These are phyloP conservation scores for Halictus ligatus DNA, from an alignment of 2,888 invertebrate genomes.

Conservation along the genomic window DNA sequence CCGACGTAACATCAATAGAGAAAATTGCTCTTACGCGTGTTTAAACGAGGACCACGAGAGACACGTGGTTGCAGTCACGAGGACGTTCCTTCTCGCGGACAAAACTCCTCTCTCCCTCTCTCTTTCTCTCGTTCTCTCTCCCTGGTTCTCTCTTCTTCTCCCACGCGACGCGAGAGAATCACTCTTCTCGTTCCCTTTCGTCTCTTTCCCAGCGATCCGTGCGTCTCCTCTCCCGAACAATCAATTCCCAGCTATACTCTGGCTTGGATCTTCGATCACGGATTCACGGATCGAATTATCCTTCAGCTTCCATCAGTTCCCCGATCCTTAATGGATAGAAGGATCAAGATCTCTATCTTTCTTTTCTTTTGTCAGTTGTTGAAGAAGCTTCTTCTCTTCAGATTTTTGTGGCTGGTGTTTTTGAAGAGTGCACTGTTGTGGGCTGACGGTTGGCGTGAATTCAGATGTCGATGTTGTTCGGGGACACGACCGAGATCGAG, in stretches of 20 bases:
- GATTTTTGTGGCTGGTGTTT: not conserved
- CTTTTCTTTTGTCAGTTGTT: not conserved
- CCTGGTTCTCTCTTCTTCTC: not conserved
- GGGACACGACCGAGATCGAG: not conserved
- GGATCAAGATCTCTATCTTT: not conserved
- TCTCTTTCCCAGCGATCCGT: not conserved
- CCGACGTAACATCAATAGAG: slow-evolving; percentile 58
- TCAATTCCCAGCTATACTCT: not conserved
- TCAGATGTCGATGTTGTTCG: not conserved
- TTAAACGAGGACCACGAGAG: slow-evolving; percentile 66
- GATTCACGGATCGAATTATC: not conserved
- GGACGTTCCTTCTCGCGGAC: slow-evolving; percentile 59
- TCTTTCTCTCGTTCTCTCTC: slow-evolving; percentile 2
- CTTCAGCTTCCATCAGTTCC: not conserved
- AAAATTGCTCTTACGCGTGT: slow-evolving; percentile 72
- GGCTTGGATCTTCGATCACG: not conserved
- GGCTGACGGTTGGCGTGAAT: not conserved
- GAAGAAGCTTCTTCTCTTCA: not conserved
- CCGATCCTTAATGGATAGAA: not conserved
- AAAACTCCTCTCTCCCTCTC: slow-evolving; percentile 39
- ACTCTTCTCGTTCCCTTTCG: slow-evolving; percentile 12
- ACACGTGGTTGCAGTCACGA: slow-evolving; percentile 69
- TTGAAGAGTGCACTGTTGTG: not conserved
- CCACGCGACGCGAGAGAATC: not conserved
- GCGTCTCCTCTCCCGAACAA: not conserved